These are phyloP conservation scores for Agapornis canus DNA, from an alignment of 2,797 vertebrate genomes.

Conservation along the genomic window DNA sequence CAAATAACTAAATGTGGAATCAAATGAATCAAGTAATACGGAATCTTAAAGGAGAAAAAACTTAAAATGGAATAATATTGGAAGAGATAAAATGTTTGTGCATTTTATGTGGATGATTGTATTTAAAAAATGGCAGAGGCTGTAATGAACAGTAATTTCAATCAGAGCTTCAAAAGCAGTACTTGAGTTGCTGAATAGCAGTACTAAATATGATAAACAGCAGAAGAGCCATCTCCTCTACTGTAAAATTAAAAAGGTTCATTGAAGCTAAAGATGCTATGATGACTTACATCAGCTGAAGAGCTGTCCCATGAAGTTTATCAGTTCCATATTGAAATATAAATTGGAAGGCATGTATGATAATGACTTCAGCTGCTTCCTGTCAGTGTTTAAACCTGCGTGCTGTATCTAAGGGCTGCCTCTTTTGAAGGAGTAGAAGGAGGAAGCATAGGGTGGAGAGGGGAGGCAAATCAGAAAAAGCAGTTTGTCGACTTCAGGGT, in stretches of 20 bases:
- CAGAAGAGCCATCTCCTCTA: conserved; percentile 28
- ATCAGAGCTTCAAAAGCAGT: conserved; percentile 58
- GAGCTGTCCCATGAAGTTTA: conserved; percentile 38
- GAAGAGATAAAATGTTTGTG: conserved; percentile 44
- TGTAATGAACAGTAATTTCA: conserved; percentile 65
- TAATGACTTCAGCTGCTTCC: conserved; percentile 9
- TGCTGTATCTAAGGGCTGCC: neutral
- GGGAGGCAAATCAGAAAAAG: neutral
- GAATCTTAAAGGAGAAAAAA: neutral
- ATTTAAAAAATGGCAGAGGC: conserved; percentile 38
- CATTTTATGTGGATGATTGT: conserved; percentile 33
- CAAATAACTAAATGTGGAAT: neutral
- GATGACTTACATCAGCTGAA: conserved; percentile 45
- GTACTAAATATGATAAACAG: conserved; percentile 52
- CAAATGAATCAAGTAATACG: neutral
- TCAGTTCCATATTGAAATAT: conserved; percentile 17
- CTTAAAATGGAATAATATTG: conserved; percentile 4
- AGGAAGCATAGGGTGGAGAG: neutral
- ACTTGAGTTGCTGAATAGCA: conserved; percentile 52
- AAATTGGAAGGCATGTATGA: neutral
- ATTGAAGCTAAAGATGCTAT: conserved; percentile 23
- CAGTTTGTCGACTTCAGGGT: neutral
- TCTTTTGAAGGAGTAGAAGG: neutral
- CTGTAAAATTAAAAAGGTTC: conserved; percentile 42
- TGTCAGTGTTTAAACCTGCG: neutral